Evolutionary conservation across 2,797 vertebrate genomes (phyloP), one percentile per base, ranked within the genome.

Genomic region (Hafferia zeledoni): DNA sequence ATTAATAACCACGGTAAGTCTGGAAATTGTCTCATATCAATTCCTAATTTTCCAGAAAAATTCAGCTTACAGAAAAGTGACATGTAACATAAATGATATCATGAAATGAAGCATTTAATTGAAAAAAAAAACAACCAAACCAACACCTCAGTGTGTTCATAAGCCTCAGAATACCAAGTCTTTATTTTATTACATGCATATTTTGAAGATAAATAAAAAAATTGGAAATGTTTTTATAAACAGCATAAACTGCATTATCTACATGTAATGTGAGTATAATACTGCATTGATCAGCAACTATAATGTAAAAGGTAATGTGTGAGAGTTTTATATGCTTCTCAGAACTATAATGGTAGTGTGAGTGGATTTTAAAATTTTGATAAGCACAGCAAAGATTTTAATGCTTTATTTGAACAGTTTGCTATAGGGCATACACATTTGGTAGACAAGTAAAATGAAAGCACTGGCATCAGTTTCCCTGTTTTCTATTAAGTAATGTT

Each of bases 401-500:
- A 97, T 98, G 97, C 96, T 98, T 98, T 98, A 97, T 98, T 98
- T 98, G 97, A 98, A 97, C 96, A 98, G 96, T 97, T 98, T 97
- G 98, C 98, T 98, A 98, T 97, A 98, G 97, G 98, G 97, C 97
- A 98, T 98, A 98, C 97, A 97, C 96, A 98, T 98, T 97, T 97
- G 92, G 97, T 97, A 97, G 97, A 98, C 97, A 97, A 98, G 96
- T 87, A 83, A 97, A 98, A 98, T 97, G 97, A 98, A 98, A 97
- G 94, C 72, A n/a, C 2, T 7, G 96, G 96, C 97, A 97, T 96
- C 97, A 91, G 96, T 97, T 97, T 98, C 92, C 93, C 97, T 98
- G 97, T 97, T 98, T 98, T 98, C 97, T 98, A 97, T 97, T 98
- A 98, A 98, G 96, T 97, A 97, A 97, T 98, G 97, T 97, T 98